Evolutionary conservation across 2,113 vertebrate genomes (phyloP).

Genomic region (Erinaceus europaeus): DNA sequence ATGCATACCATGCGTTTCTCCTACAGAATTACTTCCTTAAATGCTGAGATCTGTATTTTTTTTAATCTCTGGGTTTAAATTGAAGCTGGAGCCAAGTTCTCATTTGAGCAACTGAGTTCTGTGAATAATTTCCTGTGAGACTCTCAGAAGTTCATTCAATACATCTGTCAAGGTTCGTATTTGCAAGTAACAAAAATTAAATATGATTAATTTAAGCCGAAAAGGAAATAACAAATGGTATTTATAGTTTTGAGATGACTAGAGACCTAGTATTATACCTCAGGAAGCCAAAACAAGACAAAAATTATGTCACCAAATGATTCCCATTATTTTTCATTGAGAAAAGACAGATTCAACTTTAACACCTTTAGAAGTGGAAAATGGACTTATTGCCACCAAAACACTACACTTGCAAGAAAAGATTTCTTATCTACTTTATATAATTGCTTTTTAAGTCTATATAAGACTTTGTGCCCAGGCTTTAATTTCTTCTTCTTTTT

Average conservation of each 20-base stretch:
- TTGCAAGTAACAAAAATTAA: not conserved
- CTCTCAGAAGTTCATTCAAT: conserved; percentile 1
- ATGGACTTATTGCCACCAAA: not conserved
- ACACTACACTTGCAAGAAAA: not conserved
- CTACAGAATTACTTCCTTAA: not conserved
- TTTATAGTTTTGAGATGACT: not conserved
- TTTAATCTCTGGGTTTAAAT: not conserved
- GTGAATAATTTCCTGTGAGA: not conserved
- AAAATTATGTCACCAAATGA: not conserved
- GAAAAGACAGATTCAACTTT: not conserved
- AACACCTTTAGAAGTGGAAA: not conserved
- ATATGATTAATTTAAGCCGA: not conserved
- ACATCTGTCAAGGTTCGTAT: not conserved
- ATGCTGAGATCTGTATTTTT: not conserved
- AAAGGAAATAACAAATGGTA: conserved; percentile 8
- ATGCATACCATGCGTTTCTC: not conserved
- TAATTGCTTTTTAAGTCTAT: not conserved
- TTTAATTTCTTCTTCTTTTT: not conserved
- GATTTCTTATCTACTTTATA: not conserved
- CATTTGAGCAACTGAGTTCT: not conserved
- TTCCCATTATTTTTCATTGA: not conserved
- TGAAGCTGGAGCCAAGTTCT: not conserved
- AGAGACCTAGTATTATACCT: not conserved
- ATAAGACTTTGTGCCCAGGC: not conserved
- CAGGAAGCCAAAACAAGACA: not conserved